Evolutionary conservation across 2,888 invertebrate genomes (phyloP).

Genomic region (Acleris sparsana): DNA sequence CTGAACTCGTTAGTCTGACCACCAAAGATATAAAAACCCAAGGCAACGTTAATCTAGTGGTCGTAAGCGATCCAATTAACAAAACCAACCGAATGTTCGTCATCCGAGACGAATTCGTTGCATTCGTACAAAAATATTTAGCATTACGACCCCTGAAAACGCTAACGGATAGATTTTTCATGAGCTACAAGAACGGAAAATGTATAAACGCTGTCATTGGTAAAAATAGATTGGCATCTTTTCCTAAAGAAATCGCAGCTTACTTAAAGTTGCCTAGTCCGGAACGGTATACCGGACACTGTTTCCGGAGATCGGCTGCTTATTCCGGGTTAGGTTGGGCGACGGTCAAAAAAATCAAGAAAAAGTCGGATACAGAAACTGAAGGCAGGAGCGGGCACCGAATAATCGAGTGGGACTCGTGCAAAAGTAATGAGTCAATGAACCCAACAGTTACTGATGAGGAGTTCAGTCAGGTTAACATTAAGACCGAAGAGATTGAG

Average conservation of each 20-base stretch:
- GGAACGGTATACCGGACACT: conserved; percentile 21
- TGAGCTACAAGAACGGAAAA: conserved; percentile 13
- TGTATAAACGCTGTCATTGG: conserved; percentile 21
- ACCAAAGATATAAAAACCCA: conserved; percentile 13
- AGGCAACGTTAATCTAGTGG: conserved; percentile 14
- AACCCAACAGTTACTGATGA: neutral
- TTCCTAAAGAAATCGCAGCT: conserved; percentile 21
- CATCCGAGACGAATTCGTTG: conserved; percentile 10
- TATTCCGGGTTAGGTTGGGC: neutral
- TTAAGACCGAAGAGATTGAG: neutral
- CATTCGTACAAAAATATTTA: conserved; percentile 19
- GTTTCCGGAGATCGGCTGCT: conserved; percentile 7
- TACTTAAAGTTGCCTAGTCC: conserved; percentile 16
- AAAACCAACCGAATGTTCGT: conserved; percentile 12
- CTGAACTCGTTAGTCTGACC: conserved; percentile 18
- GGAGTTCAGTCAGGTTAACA: neutral
- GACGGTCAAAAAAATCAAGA: neutral
- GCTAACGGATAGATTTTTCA: conserved; percentile 18
- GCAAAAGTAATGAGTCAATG: neutral
- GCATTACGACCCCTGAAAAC: conserved; percentile 14
- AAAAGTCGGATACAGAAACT: neutral
- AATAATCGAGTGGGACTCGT: neutral
- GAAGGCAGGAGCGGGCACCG: neutral
- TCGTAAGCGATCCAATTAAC: neutral
- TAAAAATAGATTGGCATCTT: neutral